A percentile compares a stretch with the other conserved stretches of the same genome.
These are phyloP conservation scores for Poicephalus gulielmi DNA, from an alignment of 2,113 vertebrate species.

Conservation along the genomic window DNA sequence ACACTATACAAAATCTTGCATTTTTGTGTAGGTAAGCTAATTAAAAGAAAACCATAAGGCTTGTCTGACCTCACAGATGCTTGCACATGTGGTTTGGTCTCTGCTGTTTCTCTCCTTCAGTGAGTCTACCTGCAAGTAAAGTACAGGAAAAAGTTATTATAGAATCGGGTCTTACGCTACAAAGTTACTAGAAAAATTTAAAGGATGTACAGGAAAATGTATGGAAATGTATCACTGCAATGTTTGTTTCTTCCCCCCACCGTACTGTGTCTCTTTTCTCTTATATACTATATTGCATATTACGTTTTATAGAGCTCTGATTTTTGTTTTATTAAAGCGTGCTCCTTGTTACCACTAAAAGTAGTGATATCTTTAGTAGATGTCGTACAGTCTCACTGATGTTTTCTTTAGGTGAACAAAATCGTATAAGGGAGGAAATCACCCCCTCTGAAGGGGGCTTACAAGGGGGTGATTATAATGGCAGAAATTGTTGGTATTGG, in stretches of 20 bases:
- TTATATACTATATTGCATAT: background rate
- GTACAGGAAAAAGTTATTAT: background rate
- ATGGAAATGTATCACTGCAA: background rate
- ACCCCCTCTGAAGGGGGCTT: background rate
- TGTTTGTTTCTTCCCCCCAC: background rate
- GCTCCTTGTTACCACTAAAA: background rate
- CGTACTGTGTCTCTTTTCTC: background rate
- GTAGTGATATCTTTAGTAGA: background rate
- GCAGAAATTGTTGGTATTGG: background rate
- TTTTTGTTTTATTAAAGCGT: background rate
- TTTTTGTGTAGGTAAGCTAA: background rate
- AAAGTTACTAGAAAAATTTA: background rate
- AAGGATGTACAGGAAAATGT: background rate
- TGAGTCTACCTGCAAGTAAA: background rate
- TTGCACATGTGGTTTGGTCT: accelerated
- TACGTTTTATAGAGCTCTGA: background rate
- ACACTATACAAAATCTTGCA: background rate
- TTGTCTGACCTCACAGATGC: background rate
- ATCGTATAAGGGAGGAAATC: background rate
- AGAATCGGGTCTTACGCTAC: background rate
- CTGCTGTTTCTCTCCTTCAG: background rate
- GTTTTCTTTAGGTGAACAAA: background rate
- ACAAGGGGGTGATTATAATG: background rate
- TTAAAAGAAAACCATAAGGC: background rate
- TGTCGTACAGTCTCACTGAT: background rate